Base-by-base conservation (phyloP, 2,888 invertebrate species). In the Sabellastarte sp. region DNA sequence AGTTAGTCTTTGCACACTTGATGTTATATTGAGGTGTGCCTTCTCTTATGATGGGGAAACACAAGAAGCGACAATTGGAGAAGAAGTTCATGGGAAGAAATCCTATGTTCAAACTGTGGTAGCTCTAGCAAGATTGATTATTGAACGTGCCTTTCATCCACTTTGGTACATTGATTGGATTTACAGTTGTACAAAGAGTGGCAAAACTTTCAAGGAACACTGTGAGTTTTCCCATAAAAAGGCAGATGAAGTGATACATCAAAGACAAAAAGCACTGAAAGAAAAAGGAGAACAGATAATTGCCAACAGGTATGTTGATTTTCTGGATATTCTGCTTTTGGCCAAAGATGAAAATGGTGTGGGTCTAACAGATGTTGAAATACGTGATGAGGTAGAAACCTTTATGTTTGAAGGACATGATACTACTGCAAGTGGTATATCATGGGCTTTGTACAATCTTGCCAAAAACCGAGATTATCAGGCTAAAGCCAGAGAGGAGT, bases 21-120 rank as follows among this genome's bases (percentile, higher is more conserved):
- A 77, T 53, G 72, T 73, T 32, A 71, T 77, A 5, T 64, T 76
- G 3, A 70, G 68, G 56, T 76, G 75, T 68, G 73, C 73, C 4
- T 76, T 76, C 67, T 74, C 74, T 15, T 73, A 70, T 59, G 64
- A 71, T 29, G 67, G 69, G 31, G 68, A 73, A 50, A 69, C 73
- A 10, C 77, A 77, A 57, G 62, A 59, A 24, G 57, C 50, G 10
- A 69, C 72, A 10, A 20, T 15, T 15, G 20, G 20, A 10, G 41
- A 10, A 15, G 41, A 41, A 15, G n/a, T n/a, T n/a, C n/a, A n/a
- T n/a, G n/a, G n/a, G n/a, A n/a, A n/a, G n/a, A n/a, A n/a, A n/a
- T n/a, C n/a, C n/a, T 41, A 41, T 41, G 41, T 41, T 20, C n/a
- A n/a, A n/a, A n/a, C n/a, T n/a, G n/a, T n/a, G n/a, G n/a, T n/a